Evolutionary conservation across 2,113 vertebrate species (phyloP).

Genomic region (Oreochromis spilurus): DNA sequence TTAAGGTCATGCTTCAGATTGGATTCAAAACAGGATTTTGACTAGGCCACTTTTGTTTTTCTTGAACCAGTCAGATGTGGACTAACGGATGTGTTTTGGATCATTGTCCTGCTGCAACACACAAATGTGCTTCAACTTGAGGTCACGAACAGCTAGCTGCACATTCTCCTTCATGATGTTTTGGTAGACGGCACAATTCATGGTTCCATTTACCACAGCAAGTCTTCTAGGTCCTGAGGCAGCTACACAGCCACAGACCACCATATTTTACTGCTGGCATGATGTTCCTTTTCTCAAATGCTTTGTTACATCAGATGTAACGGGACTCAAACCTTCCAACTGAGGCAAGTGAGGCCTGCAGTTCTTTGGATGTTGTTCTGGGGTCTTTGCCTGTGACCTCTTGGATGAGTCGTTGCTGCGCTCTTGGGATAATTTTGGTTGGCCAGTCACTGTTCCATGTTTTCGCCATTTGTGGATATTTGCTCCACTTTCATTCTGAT

Average conservation of each 20-base stretch:
- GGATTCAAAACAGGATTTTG: neutral
- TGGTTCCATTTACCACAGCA: neutral
- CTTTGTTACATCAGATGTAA: neutral
- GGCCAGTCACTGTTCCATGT: neutral
- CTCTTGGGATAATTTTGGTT: neutral
- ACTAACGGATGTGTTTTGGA: neutral
- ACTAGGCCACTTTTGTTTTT: rapidly evolving
- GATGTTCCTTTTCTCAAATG: neutral
- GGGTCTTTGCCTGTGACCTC: neutral
- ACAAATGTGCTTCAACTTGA: neutral
- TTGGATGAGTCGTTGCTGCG: neutral
- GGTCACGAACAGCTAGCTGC: neutral
- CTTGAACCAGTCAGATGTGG: neutral
- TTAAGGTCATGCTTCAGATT: rapidly evolving
- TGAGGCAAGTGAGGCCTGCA: neutral
- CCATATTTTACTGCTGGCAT: rapidly evolving
- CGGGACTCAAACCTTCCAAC: neutral
- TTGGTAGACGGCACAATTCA: neutral
- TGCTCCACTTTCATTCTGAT: neutral
- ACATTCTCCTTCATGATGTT: rapidly evolving
- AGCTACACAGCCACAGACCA: neutral
- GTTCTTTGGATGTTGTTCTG: neutral
- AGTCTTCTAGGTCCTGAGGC: neutral
- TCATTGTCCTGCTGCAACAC: neutral
- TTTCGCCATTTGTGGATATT: neutral